Evolutionary conservation across 2,797 vertebrate genomes (phyloP).

Genomic region (Vireo griseus): DNA sequence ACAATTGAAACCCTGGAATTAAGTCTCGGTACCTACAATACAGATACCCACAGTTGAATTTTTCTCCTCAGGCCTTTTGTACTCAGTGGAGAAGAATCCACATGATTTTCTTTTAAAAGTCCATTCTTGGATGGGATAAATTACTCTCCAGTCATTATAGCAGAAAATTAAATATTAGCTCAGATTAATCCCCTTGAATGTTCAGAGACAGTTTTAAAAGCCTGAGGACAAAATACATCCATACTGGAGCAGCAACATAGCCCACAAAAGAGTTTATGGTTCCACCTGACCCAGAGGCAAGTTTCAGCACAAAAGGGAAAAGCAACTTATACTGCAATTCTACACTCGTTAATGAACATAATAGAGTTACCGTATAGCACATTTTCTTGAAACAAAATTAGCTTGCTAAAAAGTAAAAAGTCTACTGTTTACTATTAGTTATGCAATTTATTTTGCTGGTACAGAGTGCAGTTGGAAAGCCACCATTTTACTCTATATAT

Average conservation of each 20-base stretch:
- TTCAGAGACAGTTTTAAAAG: not conserved
- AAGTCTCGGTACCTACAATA: not conserved
- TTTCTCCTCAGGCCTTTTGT: not conserved
- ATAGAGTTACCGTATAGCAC: not conserved
- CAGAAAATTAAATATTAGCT: not conserved
- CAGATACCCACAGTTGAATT: not conserved
- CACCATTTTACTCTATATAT: not conserved
- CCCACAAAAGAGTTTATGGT: not conserved
- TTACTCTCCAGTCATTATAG: not conserved
- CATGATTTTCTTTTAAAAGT: not conserved
- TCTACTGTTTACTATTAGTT: not conserved
- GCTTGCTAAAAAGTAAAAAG: not conserved
- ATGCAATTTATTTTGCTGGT: not conserved
- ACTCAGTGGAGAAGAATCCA: not conserved
- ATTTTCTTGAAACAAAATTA: not conserved
- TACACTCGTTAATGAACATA: not conserved
- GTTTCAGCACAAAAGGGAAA: not conserved
- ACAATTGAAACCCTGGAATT: not conserved
- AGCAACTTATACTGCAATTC: not conserved
- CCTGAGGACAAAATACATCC: not conserved
- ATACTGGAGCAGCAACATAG: not conserved
- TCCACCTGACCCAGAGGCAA: not conserved
- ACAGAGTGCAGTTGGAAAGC: not conserved
- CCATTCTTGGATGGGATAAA: not conserved
- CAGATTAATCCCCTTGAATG: not conserved